A percentile compares a stretch with the other conserved stretches of the same genome.
Evolutionary conservation across 2,888 invertebrate genomes (phyloP).

Genomic region (Trisateles emortualis): DNA sequence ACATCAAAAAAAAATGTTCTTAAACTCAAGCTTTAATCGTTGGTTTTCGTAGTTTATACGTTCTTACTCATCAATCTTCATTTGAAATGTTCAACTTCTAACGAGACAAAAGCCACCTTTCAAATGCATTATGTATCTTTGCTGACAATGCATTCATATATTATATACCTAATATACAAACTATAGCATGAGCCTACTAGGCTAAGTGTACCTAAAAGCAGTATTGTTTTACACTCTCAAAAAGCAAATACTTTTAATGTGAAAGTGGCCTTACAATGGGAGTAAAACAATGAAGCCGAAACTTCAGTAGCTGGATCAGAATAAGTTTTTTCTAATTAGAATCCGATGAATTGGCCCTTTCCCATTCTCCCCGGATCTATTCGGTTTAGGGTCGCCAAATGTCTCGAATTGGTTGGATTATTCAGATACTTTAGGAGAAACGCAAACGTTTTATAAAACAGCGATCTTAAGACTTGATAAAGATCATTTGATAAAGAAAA

Average conservation of each 20-base stretch:
- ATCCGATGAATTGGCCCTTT: conserved; percentile 50
- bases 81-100: too few relatives aligned
- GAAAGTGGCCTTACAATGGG: conserved; percentile 15
- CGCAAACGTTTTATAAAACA: background rate
- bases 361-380: conserved; percentile 10
- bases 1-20: too few relatives aligned
- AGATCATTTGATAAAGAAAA: background rate
- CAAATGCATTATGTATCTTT: too few relatives aligned
- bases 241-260: background rate
- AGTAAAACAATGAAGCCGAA: conserved; percentile 41
- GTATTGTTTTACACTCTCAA: background rate
- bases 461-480: background rate
- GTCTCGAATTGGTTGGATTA: conserved; percentile 13
- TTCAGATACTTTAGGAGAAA: conserved; percentile 1
- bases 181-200: too few relatives aligned
- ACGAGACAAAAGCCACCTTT: too few relatives aligned
- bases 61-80: too few relatives aligned
- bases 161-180: too few relatives aligned
- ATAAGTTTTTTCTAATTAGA: conserved; percentile 53
- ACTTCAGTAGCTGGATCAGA: conserved; percentile 39
- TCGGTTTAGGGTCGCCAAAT: conserved; percentile 17
- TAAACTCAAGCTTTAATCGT: too few relatives aligned
- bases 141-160: too few relatives aligned
- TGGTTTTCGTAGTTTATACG: too few relatives aligned
- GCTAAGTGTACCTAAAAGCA: too few relatives aligned